phyloP scores from a whole-genome alignment of 2,113 vertebrate genomes.

The Gymnobelideus leadbeateri region DNA sequence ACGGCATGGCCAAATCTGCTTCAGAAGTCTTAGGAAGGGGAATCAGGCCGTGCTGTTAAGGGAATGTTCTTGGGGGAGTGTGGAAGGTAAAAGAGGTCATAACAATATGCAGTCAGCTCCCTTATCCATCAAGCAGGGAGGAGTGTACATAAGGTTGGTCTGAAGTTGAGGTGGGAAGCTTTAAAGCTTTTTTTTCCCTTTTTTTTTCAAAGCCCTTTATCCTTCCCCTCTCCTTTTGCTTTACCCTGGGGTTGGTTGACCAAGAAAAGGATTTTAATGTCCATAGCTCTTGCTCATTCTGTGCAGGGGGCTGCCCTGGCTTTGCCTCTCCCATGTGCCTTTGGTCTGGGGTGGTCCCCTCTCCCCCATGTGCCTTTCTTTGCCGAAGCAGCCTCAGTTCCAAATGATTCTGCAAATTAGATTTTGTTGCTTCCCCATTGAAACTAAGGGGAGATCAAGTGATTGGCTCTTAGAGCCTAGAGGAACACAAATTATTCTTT shows the following conservation, averaged over 20 bases:
- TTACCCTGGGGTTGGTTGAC: constrained; percentile 57
- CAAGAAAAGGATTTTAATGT: constrained; percentile 67
- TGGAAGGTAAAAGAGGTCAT: constrained; percentile 31
- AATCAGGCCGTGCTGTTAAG: constrained; percentile 8
- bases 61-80: constrained; percentile 49
- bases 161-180: constrained; percentile 70
- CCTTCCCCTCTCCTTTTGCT: not conserved
- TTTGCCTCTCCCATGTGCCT: constrained; percentile 78
- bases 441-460: constrained; percentile 50
- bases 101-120: not conserved
- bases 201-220: not conserved
- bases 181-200: constrained; percentile 49
- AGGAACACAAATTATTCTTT: not conserved
- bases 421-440: constrained; percentile 66
- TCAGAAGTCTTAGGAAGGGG: constrained; percentile 62
- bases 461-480: constrained; percentile 3
- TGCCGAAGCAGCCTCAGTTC: constrained; percentile 74
- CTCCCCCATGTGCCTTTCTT: constrained; percentile 77
- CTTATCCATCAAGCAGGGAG: constrained; percentile 50
- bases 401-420: constrained; percentile 72
- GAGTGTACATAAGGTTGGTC: constrained; percentile 66
- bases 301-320: constrained; percentile 65
- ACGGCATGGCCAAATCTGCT: constrained; percentile 55
- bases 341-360: constrained; percentile 74
- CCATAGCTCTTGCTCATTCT: constrained; percentile 60